Conservation (phyloP, 2,888 invertebrate genomes). For the Bhutanitis thaidina region DNA sequence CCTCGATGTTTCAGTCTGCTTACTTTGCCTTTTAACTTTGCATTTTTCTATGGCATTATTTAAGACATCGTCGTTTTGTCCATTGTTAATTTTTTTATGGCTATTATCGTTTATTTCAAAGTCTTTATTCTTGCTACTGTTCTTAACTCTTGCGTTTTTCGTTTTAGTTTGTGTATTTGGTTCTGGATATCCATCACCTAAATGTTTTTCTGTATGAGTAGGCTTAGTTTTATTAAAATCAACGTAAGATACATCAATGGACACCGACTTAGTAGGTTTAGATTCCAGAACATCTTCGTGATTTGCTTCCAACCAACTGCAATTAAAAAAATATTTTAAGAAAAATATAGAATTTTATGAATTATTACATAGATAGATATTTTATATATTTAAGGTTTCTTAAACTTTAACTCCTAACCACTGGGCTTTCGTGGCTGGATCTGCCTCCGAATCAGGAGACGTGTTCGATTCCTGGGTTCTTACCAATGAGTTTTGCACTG, state of each 20-base stretch:
- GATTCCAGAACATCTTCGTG: conserved; percentile 52
- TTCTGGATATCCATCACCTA: conserved; percentile 37
- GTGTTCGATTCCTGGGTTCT: no score
- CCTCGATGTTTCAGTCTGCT: conserved; percentile 39
- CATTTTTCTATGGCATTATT: conserved; percentile 36
- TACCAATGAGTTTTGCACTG: no score
- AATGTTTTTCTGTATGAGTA: conserved; percentile 40
- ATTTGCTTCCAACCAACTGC: conserved; percentile 48
- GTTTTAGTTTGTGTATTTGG: conserved; percentile 34
- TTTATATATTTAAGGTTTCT: no score
- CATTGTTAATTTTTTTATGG: conserved; percentile 27
- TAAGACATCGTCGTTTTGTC: conserved; percentile 40
- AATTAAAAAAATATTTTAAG: conserved; percentile 22
- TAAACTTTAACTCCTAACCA: no score
- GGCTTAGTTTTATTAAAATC: conserved; percentile 70
- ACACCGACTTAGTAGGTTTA: conserved; percentile 36
- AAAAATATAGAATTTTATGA: no score
- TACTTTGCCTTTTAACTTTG: conserved; percentile 48
- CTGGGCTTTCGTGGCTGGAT: no score
- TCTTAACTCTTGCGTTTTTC: conserved; percentile 13
- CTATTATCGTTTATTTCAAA: conserved; percentile 19
- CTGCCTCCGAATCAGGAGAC: no score
- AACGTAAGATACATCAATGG: conserved; percentile 55
- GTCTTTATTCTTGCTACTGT: conserved; percentile 25
- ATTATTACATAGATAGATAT: no score